These are phyloP conservation scores for Chrysaora quinquecirrha DNA, from an alignment of 30 jellyfish, hydroid and myxozoan genomes.

Conservation along the genomic window DNA sequence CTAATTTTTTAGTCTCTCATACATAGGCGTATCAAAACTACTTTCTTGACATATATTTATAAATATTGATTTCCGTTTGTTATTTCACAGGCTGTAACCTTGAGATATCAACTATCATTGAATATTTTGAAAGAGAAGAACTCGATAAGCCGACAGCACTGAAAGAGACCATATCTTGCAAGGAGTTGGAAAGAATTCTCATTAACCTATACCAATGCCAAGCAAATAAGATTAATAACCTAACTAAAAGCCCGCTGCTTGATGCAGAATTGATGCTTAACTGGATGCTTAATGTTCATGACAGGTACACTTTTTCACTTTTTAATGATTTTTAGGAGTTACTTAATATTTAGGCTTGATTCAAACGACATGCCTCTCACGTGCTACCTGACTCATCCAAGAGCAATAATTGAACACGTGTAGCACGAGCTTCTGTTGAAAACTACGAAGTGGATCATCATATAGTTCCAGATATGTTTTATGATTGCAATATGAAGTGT, in stretches of 20 bases:
- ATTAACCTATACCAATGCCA: constrained; percentile 29
- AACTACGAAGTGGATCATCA: background rate
- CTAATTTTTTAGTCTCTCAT: background rate
- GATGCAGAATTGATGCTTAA: constrained; percentile 65
- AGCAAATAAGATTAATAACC: constrained; percentile 11
- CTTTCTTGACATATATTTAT: background rate
- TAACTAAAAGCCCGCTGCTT: constrained; percentile 6
- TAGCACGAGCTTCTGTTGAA: background rate
- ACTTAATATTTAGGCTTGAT: background rate
- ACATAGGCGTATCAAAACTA: background rate
- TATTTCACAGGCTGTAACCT: constrained; percentile 40
- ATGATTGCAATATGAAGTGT: background rate
- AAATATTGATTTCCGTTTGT: background rate
- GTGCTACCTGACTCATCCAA: background rate
- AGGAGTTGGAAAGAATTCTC: constrained; percentile 9
- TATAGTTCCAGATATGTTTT: too few species aligned
- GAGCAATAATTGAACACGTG: background rate
- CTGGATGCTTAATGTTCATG: constrained; percentile 64
- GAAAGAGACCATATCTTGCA: constrained; percentile 27
- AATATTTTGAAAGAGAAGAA: constrained; percentile 44
- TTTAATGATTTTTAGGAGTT: background rate
- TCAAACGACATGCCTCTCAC: background rate
- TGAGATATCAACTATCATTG: constrained; percentile 42
- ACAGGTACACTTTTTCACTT: constrained; percentile 11
- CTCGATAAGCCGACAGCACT: constrained; percentile 19